A percentile compares a stretch with the other conserved stretches of the same genome.
Conservation (phyloP, 1,140 invertebrate genomes). For the Neuroterus valhalla region DNA sequence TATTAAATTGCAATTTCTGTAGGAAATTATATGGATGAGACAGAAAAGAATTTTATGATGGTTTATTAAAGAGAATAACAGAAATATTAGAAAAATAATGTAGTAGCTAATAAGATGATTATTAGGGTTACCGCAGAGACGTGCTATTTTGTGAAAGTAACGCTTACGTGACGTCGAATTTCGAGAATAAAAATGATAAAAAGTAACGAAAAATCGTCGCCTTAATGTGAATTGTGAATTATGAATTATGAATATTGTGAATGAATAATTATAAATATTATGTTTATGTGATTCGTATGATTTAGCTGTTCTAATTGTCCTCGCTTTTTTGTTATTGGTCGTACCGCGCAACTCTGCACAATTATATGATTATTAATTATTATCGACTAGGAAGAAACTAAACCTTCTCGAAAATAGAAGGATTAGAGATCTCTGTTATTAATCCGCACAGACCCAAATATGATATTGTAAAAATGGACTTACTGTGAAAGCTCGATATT, state of each 20-base stretch:
- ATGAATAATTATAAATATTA: not conserved
- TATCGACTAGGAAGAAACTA: not conserved
- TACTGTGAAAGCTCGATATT: slow-evolving; percentile 12
- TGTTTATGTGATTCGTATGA: slow-evolving; percentile 5
- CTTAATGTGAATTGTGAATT: not conserved
- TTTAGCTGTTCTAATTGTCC: slow-evolving; percentile 5
- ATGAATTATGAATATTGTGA: not conserved
- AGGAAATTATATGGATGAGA: not conserved
- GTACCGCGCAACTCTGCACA: slow-evolving; percentile 14
- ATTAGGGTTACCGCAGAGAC: slow-evolving; percentile 17
- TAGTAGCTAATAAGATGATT: slow-evolving; percentile 17
- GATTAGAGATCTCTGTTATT: slow-evolving; percentile 17
- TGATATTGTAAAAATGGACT: slow-evolving; percentile 21
- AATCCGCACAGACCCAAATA: slow-evolving; percentile 17
- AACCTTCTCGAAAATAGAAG: not conserved
- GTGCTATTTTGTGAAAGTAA: slow-evolving; percentile 24
- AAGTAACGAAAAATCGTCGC: not conserved
- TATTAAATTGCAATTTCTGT: slow-evolving; percentile 9
- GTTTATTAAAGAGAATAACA: slow-evolving; percentile 3
- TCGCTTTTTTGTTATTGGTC: slow-evolving; percentile 23
- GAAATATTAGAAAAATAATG: not conserved
- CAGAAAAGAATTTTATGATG: not conserved
- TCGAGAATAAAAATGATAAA: not conserved
- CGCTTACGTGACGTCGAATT: not conserved
- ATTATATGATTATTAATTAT: slow-evolving; percentile 22